Conservation (phyloP, 2,113 vertebrate species). For the Melanocharis versteri region DNA sequence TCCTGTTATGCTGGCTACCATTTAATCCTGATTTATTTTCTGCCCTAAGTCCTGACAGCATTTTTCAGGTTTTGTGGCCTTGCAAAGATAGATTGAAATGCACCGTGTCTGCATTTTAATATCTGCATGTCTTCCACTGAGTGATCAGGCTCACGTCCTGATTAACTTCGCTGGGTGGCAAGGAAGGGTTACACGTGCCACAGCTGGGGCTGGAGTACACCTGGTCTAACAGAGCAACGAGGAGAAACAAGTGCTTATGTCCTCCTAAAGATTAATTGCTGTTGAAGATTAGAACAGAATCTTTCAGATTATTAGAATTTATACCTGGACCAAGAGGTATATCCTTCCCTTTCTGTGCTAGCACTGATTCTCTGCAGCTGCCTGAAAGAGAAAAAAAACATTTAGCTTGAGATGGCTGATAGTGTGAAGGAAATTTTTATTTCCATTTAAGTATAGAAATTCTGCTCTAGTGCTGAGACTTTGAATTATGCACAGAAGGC, state of each 20-base stretch:
- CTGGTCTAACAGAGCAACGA: neutral
- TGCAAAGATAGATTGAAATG: neutral
- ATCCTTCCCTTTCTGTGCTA: neutral
- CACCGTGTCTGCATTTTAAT: neutral
- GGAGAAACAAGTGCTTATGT: neutral
- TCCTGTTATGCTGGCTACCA: neutral
- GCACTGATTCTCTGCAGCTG: neutral
- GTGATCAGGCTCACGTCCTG: neutral
- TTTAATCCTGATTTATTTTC: conserved; percentile 13
- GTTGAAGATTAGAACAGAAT: neutral
- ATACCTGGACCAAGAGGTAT: neutral
- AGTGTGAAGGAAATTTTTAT: neutral
- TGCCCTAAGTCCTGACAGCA: neutral
- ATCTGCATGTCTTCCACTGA: neutral
- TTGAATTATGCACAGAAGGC: neutral
- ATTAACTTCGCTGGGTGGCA: neutral
- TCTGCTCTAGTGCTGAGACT: neutral
- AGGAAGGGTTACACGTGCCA: neutral
- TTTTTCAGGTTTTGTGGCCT: neutral
- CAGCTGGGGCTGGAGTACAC: neutral
- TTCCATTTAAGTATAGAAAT: neutral
- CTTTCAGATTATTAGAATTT: neutral
- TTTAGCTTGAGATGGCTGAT: neutral
- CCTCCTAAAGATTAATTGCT: neutral
- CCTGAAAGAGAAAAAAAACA: neutral